Percentiles rank a stretch among this genome's conserved stretches.
Evolutionary conservation across 2,797 vertebrate genomes (phyloP).

Genomic region (Danionella dracula): DNA sequence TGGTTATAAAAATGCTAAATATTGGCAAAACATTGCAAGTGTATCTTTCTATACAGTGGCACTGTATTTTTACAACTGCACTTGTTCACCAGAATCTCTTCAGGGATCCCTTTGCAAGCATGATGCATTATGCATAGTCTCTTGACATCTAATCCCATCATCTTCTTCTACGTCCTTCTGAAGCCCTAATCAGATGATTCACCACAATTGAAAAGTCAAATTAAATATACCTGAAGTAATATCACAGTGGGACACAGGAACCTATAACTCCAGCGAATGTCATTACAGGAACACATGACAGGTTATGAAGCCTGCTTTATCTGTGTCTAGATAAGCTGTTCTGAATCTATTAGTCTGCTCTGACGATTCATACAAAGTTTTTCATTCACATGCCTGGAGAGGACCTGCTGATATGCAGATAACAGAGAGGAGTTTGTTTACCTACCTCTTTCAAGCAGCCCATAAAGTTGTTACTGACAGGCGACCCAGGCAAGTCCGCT

Average conservation of each 20-base stretch:
- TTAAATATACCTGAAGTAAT: constrained; percentile 49
- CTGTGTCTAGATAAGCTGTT: constrained; percentile 44
- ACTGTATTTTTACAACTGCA: neutral
- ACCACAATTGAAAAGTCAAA: constrained; percentile 50
- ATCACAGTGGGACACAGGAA: constrained; percentile 28
- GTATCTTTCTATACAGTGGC: no score
- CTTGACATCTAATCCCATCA: constrained; percentile 28
- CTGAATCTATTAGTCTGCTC: constrained; percentile 42
- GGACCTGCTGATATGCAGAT: constrained; percentile 8
- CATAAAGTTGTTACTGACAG: constrained; percentile 99
- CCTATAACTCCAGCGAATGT: constrained; percentile 41
- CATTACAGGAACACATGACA: constrained; percentile 37
- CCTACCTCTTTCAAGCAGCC: constrained; percentile 96
- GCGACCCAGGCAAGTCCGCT: constrained; percentile 92
- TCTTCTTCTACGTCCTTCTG: constrained; percentile 12
- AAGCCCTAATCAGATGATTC: constrained; percentile 46
- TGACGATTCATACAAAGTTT: constrained; percentile 22
- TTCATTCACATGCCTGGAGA: constrained; percentile 22
- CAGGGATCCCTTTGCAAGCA: neutral
- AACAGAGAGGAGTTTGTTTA: neutral
- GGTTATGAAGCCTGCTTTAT: constrained; percentile 37
- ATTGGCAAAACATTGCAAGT: no score
- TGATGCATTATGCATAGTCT: constrained; percentile 25
- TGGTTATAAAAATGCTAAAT: no score
- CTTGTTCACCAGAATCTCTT: neutral